Conservation (phyloP, 2,113 vertebrate genomes). For the Pipa parva region DNA sequence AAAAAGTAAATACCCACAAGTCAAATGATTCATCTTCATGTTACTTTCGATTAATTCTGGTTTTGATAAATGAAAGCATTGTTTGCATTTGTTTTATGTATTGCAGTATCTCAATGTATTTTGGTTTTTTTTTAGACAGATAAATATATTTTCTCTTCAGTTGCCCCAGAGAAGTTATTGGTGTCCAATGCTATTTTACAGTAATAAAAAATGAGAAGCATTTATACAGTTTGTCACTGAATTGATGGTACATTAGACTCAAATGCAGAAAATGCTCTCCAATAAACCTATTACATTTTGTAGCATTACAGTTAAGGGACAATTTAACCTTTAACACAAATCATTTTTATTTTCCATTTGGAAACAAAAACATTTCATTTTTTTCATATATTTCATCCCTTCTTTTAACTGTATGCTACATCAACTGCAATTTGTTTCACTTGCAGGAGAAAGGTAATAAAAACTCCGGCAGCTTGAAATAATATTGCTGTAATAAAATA, state of each 20-base stretch:
- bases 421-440: conserved; percentile 33
- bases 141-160: conserved; percentile 37
- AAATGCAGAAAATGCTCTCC: conserved; percentile 51
- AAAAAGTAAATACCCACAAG: no score
- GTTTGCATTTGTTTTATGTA: conserved; percentile 14
- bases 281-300: conserved; percentile 53
- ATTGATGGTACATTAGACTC: conserved; percentile 54
- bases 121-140: conserved; percentile 8
- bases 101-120: conserved; percentile 10
- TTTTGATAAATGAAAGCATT: not conserved
- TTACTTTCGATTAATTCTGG: conserved; percentile 16
- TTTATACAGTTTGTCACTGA: conserved; percentile 49
- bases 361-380: conserved; percentile 52
- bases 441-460: conserved; percentile 16
- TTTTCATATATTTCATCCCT: conserved; percentile 43
- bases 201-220: conserved; percentile 55
- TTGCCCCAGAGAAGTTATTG: conserved; percentile 54
- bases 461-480: not conserved
- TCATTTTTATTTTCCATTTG: conserved; percentile 54
- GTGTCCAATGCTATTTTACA: conserved; percentile 56
- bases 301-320: conserved; percentile 55
- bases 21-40: conserved; percentile 6
- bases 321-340: conserved; percentile 68
- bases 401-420: not conserved
- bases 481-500: conserved; percentile 1